A percentile compares a stretch with the other conserved stretches of the same genome.
Conservation (phyloP, 2,113 vertebrate genomes). For the Thamnophis sirtalis region DNA sequence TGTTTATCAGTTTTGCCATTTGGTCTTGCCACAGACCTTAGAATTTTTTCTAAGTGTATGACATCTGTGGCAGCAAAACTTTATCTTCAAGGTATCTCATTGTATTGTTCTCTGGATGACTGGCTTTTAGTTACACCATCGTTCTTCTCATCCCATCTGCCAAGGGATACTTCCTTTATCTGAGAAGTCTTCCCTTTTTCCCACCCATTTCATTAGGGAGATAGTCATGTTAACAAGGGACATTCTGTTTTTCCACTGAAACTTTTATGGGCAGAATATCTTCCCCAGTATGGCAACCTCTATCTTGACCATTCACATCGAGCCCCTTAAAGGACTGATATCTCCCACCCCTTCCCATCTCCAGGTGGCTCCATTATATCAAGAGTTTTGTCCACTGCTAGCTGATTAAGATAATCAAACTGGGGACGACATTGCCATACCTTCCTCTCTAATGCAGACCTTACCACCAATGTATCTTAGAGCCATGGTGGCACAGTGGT, state of each 20-base stretch:
- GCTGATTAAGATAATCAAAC: background rate
- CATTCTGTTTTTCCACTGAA: background rate
- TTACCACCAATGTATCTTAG: background rate
- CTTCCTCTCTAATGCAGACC: background rate
- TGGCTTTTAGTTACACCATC: background rate
- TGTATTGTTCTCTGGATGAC: background rate
- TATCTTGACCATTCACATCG: background rate
- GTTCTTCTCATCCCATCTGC: background rate
- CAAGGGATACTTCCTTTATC: background rate
- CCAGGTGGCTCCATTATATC: background rate
- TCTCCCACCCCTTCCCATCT: background rate
- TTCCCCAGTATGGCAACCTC: background rate
- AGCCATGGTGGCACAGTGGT: background rate
- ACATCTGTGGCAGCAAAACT: background rate
- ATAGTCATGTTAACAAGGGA: background rate
- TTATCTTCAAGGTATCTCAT: background rate
- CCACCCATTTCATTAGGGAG: background rate
- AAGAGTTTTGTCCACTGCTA: background rate
- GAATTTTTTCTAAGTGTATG: background rate
- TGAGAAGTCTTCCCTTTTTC: background rate
- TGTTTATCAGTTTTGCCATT: background rate
- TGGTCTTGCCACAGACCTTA: background rate
- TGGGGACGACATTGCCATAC: background rate
- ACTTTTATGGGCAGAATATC: background rate
- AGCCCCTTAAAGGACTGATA: background rate